A percentile compares a stretch with the other conserved stretches of the same genome.
phyloP scores from a whole-genome alignment of 2,113 vertebrate species.

The Cyanoderma ruficeps region DNA sequence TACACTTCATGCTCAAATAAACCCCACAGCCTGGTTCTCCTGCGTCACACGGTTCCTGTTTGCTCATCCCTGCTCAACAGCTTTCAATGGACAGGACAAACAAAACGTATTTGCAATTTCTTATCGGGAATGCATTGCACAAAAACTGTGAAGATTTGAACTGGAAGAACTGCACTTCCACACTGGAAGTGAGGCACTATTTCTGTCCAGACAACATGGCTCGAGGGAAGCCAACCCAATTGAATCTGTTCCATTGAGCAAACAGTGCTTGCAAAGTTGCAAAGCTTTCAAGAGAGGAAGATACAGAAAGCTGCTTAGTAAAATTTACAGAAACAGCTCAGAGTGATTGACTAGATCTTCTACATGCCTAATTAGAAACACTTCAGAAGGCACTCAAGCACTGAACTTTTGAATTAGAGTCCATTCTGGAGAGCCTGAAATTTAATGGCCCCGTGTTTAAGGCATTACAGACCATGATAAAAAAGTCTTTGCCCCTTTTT shows the following conservation, averaged over 20 bases:
- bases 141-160: not conserved
- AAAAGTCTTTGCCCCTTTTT: not conserved
- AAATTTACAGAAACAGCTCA: not conserved
- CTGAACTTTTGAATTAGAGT: not conserved
- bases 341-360: not conserved
- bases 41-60: not conserved
- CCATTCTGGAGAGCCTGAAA: not conserved
- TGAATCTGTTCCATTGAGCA: not conserved
- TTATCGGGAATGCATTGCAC: not conserved
- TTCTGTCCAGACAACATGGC: not conserved
- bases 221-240: not conserved
- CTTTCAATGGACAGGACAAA: not conserved
- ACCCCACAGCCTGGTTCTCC: not conserved
- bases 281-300: not conserved
- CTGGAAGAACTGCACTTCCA: not conserved
- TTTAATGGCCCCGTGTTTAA: not conserved
- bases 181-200: not conserved
- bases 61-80: not conserved
- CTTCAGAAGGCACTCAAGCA: not conserved
- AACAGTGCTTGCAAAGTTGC: not conserved
- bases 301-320: not conserved
- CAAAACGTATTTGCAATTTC: not conserved
- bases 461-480: not conserved
- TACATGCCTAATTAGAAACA: not conserved
- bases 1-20: not conserved